phyloP scores from a whole-genome alignment of 2,888 invertebrate genomes.

The Stenichneumon culpator region DNA sequence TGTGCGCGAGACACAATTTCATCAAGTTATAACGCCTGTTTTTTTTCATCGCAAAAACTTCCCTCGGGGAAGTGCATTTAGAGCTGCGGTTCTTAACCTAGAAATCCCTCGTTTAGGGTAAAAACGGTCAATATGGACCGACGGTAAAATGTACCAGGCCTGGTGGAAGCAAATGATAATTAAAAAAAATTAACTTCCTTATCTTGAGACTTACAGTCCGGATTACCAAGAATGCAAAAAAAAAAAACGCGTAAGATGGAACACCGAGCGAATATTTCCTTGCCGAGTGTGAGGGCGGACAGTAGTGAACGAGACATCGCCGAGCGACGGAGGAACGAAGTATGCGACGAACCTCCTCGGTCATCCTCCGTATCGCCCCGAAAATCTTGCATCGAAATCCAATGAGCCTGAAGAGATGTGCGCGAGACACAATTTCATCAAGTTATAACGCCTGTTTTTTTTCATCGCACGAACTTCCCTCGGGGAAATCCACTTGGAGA shows the following conservation, averaged over 20 bases:
- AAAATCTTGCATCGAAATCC: background rate
- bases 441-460: background rate
- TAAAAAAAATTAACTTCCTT: too few species aligned
- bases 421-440: background rate
- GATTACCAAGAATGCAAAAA: too few species aligned
- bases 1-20: background rate
- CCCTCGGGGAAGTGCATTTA: too few species aligned
- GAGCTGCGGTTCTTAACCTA: too few species aligned
- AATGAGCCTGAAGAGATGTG: background rate
- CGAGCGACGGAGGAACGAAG: slow-evolving; percentile 25
- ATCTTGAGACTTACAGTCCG: too few species aligned
- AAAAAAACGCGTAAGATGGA: too few species aligned
- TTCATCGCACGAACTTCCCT: background rate
- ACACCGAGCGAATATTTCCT: too few species aligned
- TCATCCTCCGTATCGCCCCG: background rate
- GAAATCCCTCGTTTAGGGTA: too few species aligned
- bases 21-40: background rate
- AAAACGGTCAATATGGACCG: too few species aligned
- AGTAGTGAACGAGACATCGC: slow-evolving; percentile 58
- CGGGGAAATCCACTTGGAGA: too few species aligned
- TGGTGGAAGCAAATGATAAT: too few species aligned
- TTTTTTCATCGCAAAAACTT: slow-evolving; percentile 7
- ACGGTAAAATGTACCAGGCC: too few species aligned
- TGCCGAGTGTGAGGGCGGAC: slow-evolving; percentile 64
- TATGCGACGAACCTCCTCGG: slow-evolving; percentile 35